Evolutionary conservation across 2,113 vertebrate species (phyloP).

Genomic region (Poecilia latipinna): DNA sequence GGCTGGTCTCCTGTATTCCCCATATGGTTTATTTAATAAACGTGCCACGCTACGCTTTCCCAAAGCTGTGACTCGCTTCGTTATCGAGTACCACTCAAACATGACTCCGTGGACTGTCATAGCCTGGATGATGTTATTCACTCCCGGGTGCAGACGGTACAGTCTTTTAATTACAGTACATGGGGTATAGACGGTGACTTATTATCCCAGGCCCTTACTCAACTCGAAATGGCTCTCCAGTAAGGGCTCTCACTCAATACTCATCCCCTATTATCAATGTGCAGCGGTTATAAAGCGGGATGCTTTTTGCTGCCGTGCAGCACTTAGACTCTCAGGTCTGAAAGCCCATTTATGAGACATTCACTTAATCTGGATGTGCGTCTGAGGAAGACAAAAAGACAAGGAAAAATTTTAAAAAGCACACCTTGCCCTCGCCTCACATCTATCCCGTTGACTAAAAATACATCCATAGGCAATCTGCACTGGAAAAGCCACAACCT

Average conservation of each 20-base stretch:
- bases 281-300: constrained; percentile 7
- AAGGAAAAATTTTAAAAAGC: too few species aligned
- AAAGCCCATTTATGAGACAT: constrained; percentile 3
- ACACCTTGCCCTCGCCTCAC: background rate
- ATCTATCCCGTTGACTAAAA: constrained; percentile 4
- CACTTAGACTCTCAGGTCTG: constrained; percentile 21
- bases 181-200: constrained; percentile 36
- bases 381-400: background rate
- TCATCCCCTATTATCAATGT: constrained; percentile 10
- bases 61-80: constrained; percentile 21
- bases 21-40: constrained; percentile 26
- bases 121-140: constrained; percentile 38
- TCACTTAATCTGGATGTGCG: constrained; percentile 9
- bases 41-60: constrained; percentile 10
- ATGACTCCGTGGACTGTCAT: constrained; percentile 44
- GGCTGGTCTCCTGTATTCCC: constrained; percentile 27
- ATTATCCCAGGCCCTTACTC: constrained; percentile 26
- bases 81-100: constrained; percentile 32
- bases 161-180: constrained; percentile 58
- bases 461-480: background rate
- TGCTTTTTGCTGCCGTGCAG: background rate
- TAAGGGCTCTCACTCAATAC: constrained; percentile 43
- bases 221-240: constrained; percentile 35
- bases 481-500: background rate
- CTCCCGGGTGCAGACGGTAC: constrained; percentile 24